Evolutionary conservation across 2,113 vertebrate species (phyloP).

Genomic region (Ctenodactylus gundi): DNA sequence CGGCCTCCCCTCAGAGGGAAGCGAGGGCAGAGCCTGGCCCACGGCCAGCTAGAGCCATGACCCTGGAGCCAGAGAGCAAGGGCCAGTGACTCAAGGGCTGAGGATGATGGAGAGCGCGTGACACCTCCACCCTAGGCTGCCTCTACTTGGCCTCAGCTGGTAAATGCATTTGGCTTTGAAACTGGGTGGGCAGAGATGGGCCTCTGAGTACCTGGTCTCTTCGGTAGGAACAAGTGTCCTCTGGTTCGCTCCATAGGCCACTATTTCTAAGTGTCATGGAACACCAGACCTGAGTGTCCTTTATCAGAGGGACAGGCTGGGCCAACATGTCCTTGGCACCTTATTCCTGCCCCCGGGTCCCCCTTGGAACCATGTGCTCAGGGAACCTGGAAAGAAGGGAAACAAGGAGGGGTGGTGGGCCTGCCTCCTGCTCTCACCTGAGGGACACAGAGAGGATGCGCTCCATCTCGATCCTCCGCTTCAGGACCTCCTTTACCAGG

Average conservation of each 20-base stretch:
- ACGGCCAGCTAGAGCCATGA: too few species aligned
- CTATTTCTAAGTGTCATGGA: neutral
- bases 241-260: neutral
- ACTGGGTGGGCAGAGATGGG: neutral
- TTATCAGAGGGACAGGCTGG: neutral
- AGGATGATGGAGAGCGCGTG: neutral
- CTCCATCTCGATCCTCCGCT: constrained; percentile 93
- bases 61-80: neutral
- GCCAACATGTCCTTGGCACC: neutral
- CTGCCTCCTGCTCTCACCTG: constrained; percentile 84
- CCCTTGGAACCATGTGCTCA: neutral
- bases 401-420: neutral
- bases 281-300: neutral
- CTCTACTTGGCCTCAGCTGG: neutral
- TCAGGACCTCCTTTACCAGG: constrained; percentile 94
- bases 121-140: neutral
- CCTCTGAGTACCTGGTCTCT: neutral
- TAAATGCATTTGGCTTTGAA: neutral
- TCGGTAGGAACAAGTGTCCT: neutral
- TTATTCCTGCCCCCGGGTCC: neutral
- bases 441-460: constrained; percentile 93
- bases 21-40: neutral
- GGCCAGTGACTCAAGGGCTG: neutral
- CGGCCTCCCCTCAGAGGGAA: neutral
- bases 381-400: neutral